Evolutionary conservation across 2,797 vertebrate species (phyloP).

Genomic region (Cyprinodon diabolis): DNA sequence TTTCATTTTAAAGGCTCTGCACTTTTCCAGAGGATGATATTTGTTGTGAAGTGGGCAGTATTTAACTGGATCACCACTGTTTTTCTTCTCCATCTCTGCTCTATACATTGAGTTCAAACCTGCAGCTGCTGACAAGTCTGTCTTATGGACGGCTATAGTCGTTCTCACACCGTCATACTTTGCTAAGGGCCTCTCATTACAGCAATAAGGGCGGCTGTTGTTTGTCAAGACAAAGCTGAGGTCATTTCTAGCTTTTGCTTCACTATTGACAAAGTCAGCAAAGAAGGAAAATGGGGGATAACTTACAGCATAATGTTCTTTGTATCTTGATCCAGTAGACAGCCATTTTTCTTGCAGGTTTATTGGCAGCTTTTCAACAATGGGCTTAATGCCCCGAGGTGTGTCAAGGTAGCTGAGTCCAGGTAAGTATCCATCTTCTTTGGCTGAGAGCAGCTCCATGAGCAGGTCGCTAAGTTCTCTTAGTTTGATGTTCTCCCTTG

Average conservation of each 20-base stretch:
- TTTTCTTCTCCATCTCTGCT: no score
- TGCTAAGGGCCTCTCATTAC: no score
- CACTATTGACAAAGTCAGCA: neutral
- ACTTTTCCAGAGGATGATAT: no score
- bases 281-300: neutral
- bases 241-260: neutral
- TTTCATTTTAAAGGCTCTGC: no score
- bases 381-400: neutral
- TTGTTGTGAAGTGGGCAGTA: no score
- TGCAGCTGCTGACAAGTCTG: no score
- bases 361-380: neutral
- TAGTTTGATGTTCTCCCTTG: neutral
- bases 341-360: constrained; percentile 6
- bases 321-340: neutral
- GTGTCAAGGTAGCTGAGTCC: constrained; percentile 1
- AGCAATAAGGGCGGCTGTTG: no score
- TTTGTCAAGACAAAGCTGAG: neutral
- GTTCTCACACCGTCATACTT: no score
- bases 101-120: no score
- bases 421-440: neutral
- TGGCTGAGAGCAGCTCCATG: constrained; percentile 1
- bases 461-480: constrained; percentile 1
- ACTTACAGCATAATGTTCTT: neutral
- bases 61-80: no score
- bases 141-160: no score